Evolutionary conservation across 2,797 vertebrate genomes (phyloP), one percentile per base, ranked within the genome.

Genomic region (Enteromius anoplus): DNA sequence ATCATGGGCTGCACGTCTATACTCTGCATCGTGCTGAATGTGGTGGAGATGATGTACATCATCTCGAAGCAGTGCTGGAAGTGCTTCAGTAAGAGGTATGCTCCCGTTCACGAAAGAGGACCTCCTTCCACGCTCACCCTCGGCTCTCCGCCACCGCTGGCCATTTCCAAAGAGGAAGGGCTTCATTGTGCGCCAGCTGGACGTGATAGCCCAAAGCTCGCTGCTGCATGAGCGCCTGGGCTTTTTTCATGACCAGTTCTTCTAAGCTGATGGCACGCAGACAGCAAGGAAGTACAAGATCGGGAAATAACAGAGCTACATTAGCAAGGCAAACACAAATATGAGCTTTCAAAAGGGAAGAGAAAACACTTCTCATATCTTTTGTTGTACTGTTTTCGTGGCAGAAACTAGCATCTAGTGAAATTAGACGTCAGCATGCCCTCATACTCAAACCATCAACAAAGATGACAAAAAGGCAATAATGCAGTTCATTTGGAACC

Each of bases 1-100:
- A 95, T 97, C 88, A 95, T 97, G 92, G 93, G 93, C 75, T 89
- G 90, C 82, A 94, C 96, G 0, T 98, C 97, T 0, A 90, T 94
- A 5, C 86, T 98, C 8, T 97, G 97, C 58, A 93, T 96, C 17
- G 5, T 86, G 17, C 89, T 98, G 62, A 97, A 97, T 65, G 2
- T 96, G 4, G 90, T 78, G 29, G 97, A 98, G 91, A 85, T 96
- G 86, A 37, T 92, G 42, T 96, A 97, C 55, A 94, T 99, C 23
- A 1, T 96, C 29, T 94, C 93, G 88, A 97, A 95, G 82, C 92
- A 94, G 68, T 88, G 92, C 64, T 89, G 91, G 88, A 97, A 93
- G 84, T 86, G 86, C 86, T 94, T 90, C 75, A 87, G 91, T 71
- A 94, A 91, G 86, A 92, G 86, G 2, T 91, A 94, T 8, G 0